These are phyloP conservation scores for Ophthalmolycus amberensis DNA, from an alignment of 2,113 vertebrate genomes.

Conservation along the genomic window DNA sequence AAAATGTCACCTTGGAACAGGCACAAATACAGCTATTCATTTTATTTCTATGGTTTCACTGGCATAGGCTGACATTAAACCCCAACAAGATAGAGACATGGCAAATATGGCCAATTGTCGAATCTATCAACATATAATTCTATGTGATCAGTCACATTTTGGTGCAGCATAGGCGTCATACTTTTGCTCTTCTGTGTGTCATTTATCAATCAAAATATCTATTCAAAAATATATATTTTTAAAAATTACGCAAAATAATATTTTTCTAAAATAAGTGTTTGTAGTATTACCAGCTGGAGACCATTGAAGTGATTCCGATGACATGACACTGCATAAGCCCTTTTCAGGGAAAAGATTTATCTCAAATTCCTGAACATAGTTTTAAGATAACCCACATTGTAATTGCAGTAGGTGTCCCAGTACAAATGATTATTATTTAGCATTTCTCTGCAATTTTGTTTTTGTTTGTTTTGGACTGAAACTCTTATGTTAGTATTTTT, in stretches of 20 bases:
- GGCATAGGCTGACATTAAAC: conserved; percentile 6
- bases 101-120: background rate
- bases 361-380: background rate
- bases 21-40: background rate
- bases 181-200: background rate
- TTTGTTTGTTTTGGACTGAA: background rate
- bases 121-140: conserved; percentile 14
- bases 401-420: background rate
- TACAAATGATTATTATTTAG: background rate
- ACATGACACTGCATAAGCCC: too few relatives aligned
- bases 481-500: background rate
- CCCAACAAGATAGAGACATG: background rate
- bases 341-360: background rate
- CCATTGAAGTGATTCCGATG: too few relatives aligned
- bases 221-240: background rate
- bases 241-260: too few relatives aligned
- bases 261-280: too few relatives aligned
- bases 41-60: conserved; percentile 1
- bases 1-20: background rate
- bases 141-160: background rate
- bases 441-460: background rate
- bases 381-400: background rate
- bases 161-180: background rate
- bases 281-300: too few relatives aligned
- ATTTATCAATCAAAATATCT: too few relatives aligned